A percentile compares a stretch with the other conserved stretches of the same genome.
Evolutionary conservation across 2,797 vertebrate genomes (phyloP).

Genomic region (Delichon dasypus): DNA sequence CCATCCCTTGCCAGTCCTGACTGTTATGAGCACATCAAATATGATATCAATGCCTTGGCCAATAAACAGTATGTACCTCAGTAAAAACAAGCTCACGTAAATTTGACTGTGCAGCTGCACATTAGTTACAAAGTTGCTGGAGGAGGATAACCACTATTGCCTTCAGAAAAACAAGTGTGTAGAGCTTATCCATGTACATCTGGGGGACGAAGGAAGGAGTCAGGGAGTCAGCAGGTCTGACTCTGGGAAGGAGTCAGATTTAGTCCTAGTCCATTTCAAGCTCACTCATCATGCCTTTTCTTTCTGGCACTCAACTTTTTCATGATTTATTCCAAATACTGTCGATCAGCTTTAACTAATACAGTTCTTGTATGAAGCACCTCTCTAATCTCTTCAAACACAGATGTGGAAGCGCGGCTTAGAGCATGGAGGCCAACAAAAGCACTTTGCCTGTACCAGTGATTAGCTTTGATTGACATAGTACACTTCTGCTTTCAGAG

Average conservation of each 20-base stretch:
- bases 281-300: constrained; percentile 50
- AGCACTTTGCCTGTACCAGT: constrained; percentile 80
- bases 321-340: constrained; percentile 79
- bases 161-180: constrained; percentile 21
- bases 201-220: neutral
- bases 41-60: neutral
- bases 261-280: constrained; percentile 50
- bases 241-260: neutral
- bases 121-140: neutral
- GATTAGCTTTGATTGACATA: constrained; percentile 84
- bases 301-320: constrained; percentile 76
- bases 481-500: constrained; percentile 76
- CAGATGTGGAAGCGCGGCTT: constrained; percentile 80
- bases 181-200: neutral
- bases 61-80: constrained; percentile 1
- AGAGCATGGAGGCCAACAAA: constrained; percentile 81
- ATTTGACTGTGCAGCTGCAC: neutral
- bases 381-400: constrained; percentile 85
- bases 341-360: constrained; percentile 82
- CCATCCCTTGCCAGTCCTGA: constrained; percentile 45
- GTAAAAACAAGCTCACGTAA: neutral
- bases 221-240: no score
- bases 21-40: constrained; percentile 63
- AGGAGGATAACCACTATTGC: neutral
- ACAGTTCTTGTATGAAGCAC: constrained; percentile 81